These are phyloP conservation scores for Zalophus californianus DNA, from an alignment of 2,797 vertebrate genomes.

Conservation along the genomic window DNA sequence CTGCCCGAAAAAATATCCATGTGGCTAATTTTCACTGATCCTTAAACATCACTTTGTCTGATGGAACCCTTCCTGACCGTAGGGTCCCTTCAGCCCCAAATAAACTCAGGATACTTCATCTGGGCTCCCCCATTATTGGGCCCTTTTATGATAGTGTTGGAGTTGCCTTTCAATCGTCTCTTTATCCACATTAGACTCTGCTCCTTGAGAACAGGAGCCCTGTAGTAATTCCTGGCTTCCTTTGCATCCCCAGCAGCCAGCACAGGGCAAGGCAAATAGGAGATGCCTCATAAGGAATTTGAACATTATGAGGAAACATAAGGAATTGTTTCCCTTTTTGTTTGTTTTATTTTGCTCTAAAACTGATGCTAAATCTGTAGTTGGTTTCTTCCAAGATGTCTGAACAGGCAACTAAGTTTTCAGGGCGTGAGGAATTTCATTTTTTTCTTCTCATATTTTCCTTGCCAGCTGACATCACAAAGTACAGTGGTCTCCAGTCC, in stretches of 20 bases:
- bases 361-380: background rate
- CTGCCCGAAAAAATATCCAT: background rate
- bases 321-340: background rate
- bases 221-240: background rate
- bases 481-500: background rate
- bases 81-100: background rate
- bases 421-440: background rate
- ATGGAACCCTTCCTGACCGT: background rate
- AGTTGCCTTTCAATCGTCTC: background rate
- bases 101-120: background rate
- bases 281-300: background rate
- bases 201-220: background rate
- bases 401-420: slow-evolving; percentile 25
- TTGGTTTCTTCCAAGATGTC: slow-evolving; percentile 25
- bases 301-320: too few species aligned
- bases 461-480: background rate
- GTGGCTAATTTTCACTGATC: slow-evolving; percentile 7
- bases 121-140: background rate
- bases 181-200: background rate
- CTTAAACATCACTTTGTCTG: background rate
- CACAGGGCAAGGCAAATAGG: background rate
- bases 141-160: background rate
- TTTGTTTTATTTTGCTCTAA: background rate
- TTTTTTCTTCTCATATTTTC: background rate
- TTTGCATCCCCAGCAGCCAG: background rate